Base-by-base conservation (phyloP, 2,888 invertebrate species). In the Drosophila prolongata region DNA sequence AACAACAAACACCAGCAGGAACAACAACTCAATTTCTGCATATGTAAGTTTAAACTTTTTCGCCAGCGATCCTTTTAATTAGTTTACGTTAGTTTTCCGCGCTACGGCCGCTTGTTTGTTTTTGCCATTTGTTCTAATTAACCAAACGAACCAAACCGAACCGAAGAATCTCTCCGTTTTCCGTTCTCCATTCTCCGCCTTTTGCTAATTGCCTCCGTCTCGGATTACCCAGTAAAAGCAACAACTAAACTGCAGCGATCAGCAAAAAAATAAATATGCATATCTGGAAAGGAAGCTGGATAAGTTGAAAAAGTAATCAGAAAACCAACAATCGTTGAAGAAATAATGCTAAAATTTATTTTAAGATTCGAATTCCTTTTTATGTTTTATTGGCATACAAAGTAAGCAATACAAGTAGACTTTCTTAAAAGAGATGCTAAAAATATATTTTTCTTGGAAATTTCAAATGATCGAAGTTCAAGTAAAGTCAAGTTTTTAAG, bases 51-150 rank as follows among this genome's bases (percentile, higher is more conserved):
- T 80, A 82, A 78, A 76, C 49, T 73, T 80, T 74, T 66, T 56
- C 47, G 60, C 30, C 61, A 56, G 65, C 83, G 80, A 81, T 85
- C 81, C 80, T 85, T 81, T 82, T 79, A 79, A 81, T 85, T 85
- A 76, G 82, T 76, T 82, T 80, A 82, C 80, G 34, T 55, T 66
- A 67, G 37, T 37, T 53, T 75, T 81, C 49, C 69, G 80, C 52
- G n/a, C 37, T 9, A 16, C 43, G 43, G 24, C 60, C 65, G 67
- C 75, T 27, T 80, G 85, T 85, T 85, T 85, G 70, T 81, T 81
- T 81, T 71, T 54, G 76, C 79, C 82, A 77, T 81, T 81, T 79
- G 79, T 82, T 79, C 82, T 81, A 81, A 81, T 81, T 81, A 81
- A 65, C 30, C 30, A 30, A 30, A 30, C 30, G 66, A 65, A 42